Conservation (phyloP, 2,113 vertebrate species). For the Mugil cephalus region DNA sequence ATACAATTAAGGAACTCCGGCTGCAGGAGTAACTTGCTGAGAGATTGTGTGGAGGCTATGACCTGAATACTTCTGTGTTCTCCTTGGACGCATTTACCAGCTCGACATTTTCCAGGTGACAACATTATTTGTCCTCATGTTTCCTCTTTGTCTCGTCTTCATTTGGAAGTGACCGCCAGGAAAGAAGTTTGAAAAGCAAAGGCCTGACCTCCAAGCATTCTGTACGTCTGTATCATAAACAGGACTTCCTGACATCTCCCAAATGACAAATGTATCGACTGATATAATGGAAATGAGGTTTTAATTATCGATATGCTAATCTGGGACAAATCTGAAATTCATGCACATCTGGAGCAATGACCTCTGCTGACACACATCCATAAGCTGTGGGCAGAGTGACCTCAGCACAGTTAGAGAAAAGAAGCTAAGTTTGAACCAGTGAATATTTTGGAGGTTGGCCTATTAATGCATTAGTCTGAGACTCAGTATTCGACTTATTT, state of each 20-base stretch:
- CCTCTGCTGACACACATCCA: slow-evolving; percentile 39
- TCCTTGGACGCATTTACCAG: slow-evolving; percentile 24
- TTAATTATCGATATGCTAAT: slow-evolving; percentile 42
- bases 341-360: slow-evolving; percentile 60
- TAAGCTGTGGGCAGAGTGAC: slow-evolving; percentile 28
- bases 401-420: not conserved
- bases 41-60: slow-evolving; percentile 28
- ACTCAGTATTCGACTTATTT: too few relatives aligned
- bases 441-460: too few relatives aligned
- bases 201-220: not conserved
- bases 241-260: not conserved
- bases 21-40: slow-evolving; percentile 41
- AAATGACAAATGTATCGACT: too few relatives aligned
- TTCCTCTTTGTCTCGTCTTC: slow-evolving; percentile 34
- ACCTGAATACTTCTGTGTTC: slow-evolving; percentile 31
- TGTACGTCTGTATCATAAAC: too few relatives aligned
- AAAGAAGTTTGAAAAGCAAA: slow-evolving; percentile 6
- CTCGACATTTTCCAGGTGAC: slow-evolving; percentile 10
- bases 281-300: not conserved
- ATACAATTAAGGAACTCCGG: slow-evolving; percentile 57
- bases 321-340: slow-evolving; percentile 51
- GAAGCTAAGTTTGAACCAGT: slow-evolving; percentile 20
- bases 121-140: slow-evolving; percentile 27
- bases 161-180: slow-evolving; percentile 29
- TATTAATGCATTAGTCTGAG: too few relatives aligned